Percentiles rank a stretch among this genome's conserved stretches.
Conservation (phyloP, 2,113 vertebrate genomes). For the Microcebus jonahi region DNA sequence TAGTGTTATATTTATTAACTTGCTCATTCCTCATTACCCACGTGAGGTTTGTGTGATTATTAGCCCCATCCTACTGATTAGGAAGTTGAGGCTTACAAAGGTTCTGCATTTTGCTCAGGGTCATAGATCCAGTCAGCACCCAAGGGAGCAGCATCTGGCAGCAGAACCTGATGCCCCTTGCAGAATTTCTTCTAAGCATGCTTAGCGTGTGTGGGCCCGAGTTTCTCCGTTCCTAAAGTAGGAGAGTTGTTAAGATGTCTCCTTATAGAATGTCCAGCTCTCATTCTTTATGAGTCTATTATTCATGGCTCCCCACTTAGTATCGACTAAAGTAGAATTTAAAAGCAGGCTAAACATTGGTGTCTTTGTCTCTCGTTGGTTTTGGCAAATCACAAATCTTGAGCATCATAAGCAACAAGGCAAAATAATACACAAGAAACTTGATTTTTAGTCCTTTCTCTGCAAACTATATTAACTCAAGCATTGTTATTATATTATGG, state of each 20-base stretch:
- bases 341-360: slow-evolving; percentile 28
- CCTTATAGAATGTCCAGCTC: background rate
- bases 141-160: too few relatives aligned
- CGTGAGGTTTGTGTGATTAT: background rate
- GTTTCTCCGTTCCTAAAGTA: background rate
- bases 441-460: slow-evolving; percentile 18
- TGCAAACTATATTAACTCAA: background rate
- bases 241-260: background rate
- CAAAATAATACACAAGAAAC: background rate
- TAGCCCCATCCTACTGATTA: background rate
- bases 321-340: slow-evolving; percentile 24
- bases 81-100: background rate
- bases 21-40: background rate
- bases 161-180: background rate
- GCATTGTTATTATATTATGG: background rate
- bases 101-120: background rate
- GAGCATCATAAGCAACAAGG: background rate
- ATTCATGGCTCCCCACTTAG: background rate
- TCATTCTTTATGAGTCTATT: background rate
- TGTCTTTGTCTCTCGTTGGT: background rate
- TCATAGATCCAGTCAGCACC: background rate
- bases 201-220: background rate
- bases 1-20: background rate
- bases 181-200: background rate
- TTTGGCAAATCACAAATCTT: slow-evolving; percentile 48